Base-by-base conservation (phyloP, 2,113 vertebrate species). In the Psittacara wagleri region DNA sequence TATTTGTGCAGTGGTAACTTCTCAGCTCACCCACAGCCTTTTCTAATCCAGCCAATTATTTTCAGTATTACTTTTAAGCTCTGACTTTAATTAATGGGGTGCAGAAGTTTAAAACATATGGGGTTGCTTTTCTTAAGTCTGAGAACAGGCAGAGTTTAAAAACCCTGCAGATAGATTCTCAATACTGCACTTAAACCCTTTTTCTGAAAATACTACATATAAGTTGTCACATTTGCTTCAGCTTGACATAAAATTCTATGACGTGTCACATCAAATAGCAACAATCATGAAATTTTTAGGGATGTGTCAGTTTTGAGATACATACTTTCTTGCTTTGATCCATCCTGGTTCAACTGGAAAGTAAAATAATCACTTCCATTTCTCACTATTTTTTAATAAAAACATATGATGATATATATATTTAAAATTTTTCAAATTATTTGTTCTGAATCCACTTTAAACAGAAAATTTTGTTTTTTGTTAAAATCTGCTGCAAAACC, bases 21-120 rank as follows among this genome's bases (percentile, higher is more conserved):
- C 84, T 92, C 94, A 96, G 67, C 89, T 96, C 86, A 91, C 90
- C 88, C 95, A 93, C 93, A 94, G 79, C 51, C 86, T 91, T 92
- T 96, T 95, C 86, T 93, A 96, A 96, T 95, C 55, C 87, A 86
- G 67, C 77, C 91, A 97, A 96, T 97, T 96, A 97, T 96, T 91
- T 95, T 96, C 88, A 81, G 89, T 63, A 91, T 91, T 96, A 83
- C 67, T 95, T 94, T 94, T 88, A 95, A 91, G 49, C 67, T 85
- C 61, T 80, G 64, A 73, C 55, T 95, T 95, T 95, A 95, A 96
- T 96, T 95, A 97, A 97, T 83, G 89, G 93, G 91, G 84, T 96
- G 72, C 84, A 96, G 86, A 95, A 95, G 55, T 83, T 90, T 91
- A 95, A 96, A 96, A 76, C 95, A 96, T 96, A 96, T 97, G 95